Evolutionary conservation across 1,140 invertebrate species (phyloP).

Genomic region (Bacillus rossius): DNA sequence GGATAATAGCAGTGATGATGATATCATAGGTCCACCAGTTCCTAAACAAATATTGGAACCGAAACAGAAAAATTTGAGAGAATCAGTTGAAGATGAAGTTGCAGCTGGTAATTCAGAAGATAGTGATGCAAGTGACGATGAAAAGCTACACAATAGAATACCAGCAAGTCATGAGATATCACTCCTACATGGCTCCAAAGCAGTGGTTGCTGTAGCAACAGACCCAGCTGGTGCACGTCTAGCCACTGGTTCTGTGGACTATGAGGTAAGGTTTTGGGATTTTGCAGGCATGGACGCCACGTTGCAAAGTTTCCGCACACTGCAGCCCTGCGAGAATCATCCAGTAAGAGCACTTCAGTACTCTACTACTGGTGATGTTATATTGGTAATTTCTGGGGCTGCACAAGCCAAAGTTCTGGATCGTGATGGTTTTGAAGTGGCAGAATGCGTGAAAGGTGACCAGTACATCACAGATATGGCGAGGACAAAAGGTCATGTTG

Average conservation of each 20-base stretch:
- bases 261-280: constrained; percentile 96
- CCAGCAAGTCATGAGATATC: constrained; percentile 75
- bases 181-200: constrained; percentile 80
- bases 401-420: constrained; percentile 92
- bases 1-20: constrained; percentile 44
- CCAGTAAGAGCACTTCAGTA: constrained; percentile 89
- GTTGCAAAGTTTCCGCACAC: constrained; percentile 83
- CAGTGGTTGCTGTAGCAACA: constrained; percentile 79
- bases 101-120: constrained; percentile 36
- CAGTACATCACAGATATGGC: constrained; percentile 95
- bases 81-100: constrained; percentile 34
- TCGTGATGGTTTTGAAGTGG: constrained; percentile 91
- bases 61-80: constrained; percentile 26
- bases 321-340: constrained; percentile 93
- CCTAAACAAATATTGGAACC: constrained; percentile 32
- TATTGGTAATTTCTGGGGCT: constrained; percentile 91
- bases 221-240: constrained; percentile 91
- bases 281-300: constrained; percentile 96
- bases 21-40: constrained; percentile 54
- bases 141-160: constrained; percentile 54
- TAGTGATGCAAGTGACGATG: constrained; percentile 49
- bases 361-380: constrained; percentile 87
- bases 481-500: constrained; percentile 93
- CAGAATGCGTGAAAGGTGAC: constrained; percentile 95
- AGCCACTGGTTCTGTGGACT: constrained; percentile 91